Percentiles rank a stretch among this genome's conserved stretches.
Conservation (phyloP, 2,797 vertebrate genomes). For the Protonibea diacanthus region DNA sequence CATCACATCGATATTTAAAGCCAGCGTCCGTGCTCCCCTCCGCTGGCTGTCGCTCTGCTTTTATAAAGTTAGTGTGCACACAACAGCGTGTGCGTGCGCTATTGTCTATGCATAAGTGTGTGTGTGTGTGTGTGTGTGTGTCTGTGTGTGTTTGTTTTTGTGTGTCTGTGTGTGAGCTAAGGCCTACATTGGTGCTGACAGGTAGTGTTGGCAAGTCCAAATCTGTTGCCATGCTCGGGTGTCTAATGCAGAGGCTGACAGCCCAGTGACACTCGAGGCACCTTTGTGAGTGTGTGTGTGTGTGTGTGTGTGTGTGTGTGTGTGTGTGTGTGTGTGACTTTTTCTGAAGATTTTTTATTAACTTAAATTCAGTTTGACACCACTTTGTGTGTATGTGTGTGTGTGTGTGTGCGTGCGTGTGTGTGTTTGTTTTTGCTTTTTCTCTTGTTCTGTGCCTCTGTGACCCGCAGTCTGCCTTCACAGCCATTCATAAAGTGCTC, state of each 20-base stretch:
- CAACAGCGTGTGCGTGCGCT: background rate
- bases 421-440: conserved; percentile 16
- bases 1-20: conserved; percentile 71
- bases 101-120: background rate
- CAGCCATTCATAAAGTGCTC: conserved; percentile 21
- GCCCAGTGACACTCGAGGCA: conserved; percentile 40
- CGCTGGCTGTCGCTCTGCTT: conserved; percentile 17
- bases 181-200: conserved; percentile 58
- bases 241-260: conserved; percentile 57
- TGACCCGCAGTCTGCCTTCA: conserved; percentile 36
- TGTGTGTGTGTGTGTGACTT: conserved; percentile 14
- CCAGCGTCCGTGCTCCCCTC: conserved; percentile 12
- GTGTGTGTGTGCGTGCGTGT: conserved; percentile 7
- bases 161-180: conserved; percentile 16
- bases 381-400: conserved; percentile 17
- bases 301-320: background rate
- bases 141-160: no score
- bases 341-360: conserved; percentile 30
- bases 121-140: conserved; percentile 1
- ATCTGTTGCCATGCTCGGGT: conserved; percentile 47
- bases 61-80: conserved; percentile 1
- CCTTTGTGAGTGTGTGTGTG: conserved; percentile 16
- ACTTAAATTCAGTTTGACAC: conserved; percentile 41
- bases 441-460: background rate
- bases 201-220: conserved; percentile 59